Evolutionary conservation across 2,113 vertebrate species (phyloP).

Genomic region (Scomber colias): DNA sequence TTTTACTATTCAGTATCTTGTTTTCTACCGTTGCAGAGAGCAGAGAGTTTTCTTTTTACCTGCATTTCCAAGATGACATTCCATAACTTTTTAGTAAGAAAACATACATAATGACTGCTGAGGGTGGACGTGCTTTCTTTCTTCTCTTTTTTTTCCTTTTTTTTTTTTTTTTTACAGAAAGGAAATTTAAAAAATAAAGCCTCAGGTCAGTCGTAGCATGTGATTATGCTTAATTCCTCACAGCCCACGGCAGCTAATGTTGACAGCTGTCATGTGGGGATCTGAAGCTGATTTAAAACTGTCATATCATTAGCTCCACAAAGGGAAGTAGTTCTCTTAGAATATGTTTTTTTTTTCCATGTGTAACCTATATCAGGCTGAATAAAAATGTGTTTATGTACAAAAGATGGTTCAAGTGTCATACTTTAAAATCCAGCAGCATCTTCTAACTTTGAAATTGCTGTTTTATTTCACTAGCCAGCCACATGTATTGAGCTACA

Average conservation of each 20-base stretch:
- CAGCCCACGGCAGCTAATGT: constrained; percentile 60
- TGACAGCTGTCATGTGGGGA: constrained; percentile 56
- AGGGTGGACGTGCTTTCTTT: constrained; percentile 45
- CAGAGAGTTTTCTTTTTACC: constrained; percentile 27
- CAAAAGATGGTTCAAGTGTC: constrained; percentile 45
- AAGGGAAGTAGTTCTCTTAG: constrained; percentile 80
- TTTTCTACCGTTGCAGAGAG: constrained; percentile 55
- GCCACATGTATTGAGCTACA: too few relatives aligned
- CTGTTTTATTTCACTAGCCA: not conserved
- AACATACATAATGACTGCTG: constrained; percentile 40
- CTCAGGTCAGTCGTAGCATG: constrained; percentile 80
- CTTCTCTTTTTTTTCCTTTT: constrained; percentile 40
- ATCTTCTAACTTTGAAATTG: not conserved
- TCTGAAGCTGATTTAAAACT: constrained; percentile 67
- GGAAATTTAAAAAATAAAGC: constrained; percentile 42
- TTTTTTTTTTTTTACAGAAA: constrained; percentile 50
- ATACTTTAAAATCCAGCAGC: constrained; percentile 11
- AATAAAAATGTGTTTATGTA: constrained; percentile 83
- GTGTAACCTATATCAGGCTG: constrained; percentile 78
- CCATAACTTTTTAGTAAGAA: constrained; percentile 65
- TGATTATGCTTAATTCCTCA: constrained; percentile 69
- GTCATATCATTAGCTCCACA: constrained; percentile 76
- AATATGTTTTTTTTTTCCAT: constrained; percentile 54
- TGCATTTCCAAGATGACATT: constrained; percentile 72
- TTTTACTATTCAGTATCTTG: constrained; percentile 12